Percentiles rank a stretch among this genome's conserved stretches.
These are phyloP conservation scores for Centruroides sculpturatus DNA, from an alignment of 1,140 invertebrate genomes.

Conservation along the genomic window DNA sequence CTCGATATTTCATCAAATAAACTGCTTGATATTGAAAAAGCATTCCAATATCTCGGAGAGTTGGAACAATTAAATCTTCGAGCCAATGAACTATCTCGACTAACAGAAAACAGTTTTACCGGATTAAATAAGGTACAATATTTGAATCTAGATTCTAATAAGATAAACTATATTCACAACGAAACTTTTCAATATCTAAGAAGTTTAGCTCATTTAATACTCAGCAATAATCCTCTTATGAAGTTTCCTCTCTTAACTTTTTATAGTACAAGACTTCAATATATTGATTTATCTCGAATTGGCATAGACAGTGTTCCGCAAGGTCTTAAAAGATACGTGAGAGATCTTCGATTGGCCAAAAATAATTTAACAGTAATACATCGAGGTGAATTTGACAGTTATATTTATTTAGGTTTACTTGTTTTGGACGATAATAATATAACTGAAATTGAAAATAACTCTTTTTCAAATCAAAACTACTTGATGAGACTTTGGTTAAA, in stretches of 20 bases:
- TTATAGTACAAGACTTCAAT: no score
- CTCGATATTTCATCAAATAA: no score
- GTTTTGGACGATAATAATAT: conserved; percentile 67
- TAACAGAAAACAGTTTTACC: background rate
- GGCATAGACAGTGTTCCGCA: conserved; percentile 62
- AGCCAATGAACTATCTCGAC: background rate
- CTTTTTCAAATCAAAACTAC: conserved; percentile 61
- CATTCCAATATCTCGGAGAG: no score
- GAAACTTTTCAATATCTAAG: no score
- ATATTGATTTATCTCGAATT: conserved; percentile 30
- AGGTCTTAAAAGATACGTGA: conserved; percentile 67
- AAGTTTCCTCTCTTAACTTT: no score
- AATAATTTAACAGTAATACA: conserved; percentile 57
- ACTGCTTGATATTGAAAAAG: no score
- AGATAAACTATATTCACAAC: conserved; percentile 42
- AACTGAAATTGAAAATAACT: conserved; percentile 62
- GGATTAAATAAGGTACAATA: conserved; percentile 50
- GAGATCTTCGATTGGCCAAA: conserved; percentile 58
- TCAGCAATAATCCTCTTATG: no score
- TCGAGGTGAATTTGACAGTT: conserved; percentile 72
- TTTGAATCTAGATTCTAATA: conserved; percentile 63
- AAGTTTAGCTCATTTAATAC: no score
- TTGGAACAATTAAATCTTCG: no score
- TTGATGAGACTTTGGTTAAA: conserved; percentile 62
- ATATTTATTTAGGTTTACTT: conserved; percentile 61